Percentiles rank a stretch among this genome's conserved stretches.
phyloP scores from a whole-genome alignment of 2,888 invertebrate species.

The Mayetiola destructor region DNA sequence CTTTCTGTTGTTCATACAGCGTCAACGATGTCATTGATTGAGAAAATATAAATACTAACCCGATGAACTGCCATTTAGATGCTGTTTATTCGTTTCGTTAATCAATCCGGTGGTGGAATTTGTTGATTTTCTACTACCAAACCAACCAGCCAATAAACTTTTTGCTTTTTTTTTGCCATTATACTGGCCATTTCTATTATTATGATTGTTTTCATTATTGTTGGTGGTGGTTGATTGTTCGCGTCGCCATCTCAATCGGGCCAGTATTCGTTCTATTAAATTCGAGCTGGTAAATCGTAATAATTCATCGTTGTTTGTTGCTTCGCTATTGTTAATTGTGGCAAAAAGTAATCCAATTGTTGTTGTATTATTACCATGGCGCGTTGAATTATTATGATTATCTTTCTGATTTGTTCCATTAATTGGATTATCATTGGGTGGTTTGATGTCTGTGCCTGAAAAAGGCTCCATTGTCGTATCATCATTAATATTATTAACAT shows the following conservation, averaged over 20 bases:
- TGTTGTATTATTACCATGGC: constrained; percentile 17
- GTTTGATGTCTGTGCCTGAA: not conserved
- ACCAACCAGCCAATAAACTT: constrained; percentile 15
- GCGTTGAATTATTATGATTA: constrained; percentile 12
- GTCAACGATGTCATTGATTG: too few species aligned
- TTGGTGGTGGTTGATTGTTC: not conserved
- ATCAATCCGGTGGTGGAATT: constrained; percentile 15
- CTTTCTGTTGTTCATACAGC: too few species aligned
- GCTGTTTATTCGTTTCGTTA: not conserved
- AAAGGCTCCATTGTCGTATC: not conserved
- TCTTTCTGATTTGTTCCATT: not conserved
- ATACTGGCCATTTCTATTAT: not conserved
- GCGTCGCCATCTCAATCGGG: constrained; percentile 16
- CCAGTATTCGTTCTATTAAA: constrained; percentile 16
- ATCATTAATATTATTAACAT: not conserved
- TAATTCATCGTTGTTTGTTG: constrained; percentile 15
- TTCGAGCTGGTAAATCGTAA: constrained; percentile 16
- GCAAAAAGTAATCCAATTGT: not conserved
- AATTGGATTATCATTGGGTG: not conserved
- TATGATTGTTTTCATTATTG: not conserved
- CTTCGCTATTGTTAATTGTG: constrained; percentile 13
- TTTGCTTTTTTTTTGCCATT: constrained; percentile 14
- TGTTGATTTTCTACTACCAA: constrained; percentile 17
- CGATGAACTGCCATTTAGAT: constrained; percentile 16
- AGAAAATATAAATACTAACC: too few species aligned